These are phyloP conservation scores for Catagonus wagneri DNA, from an alignment of 2,113 vertebrate genomes.

Conservation along the genomic window DNA sequence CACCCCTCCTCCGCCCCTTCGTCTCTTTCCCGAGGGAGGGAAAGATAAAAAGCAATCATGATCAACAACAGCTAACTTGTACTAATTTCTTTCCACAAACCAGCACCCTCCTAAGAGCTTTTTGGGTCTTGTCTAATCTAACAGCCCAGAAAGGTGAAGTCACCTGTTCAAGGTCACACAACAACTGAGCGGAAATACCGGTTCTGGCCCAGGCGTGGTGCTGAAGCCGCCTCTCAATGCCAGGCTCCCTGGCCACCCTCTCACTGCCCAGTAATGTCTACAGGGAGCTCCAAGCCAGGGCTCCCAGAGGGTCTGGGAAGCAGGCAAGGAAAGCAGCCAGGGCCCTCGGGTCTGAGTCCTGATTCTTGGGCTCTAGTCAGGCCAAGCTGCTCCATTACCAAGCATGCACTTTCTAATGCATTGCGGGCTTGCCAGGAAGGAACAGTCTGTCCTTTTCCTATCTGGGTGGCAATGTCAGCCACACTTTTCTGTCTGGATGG, in stretches of 20 bases:
- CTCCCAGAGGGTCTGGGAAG: neutral
- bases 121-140: too few species aligned
- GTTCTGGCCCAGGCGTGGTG: neutral
- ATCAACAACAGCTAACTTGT: neutral
- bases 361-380: neutral
- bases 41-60: accelerated
- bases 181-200: neutral
- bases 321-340: neutral
- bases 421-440: neutral
- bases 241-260: neutral
- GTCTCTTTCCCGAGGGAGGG: too few species aligned
- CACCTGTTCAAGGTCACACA: neutral
- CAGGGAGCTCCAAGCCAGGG: neutral
- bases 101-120: neutral
- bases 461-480: neutral
- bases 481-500: neutral
- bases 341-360: neutral
- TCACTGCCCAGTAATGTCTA: accelerated
- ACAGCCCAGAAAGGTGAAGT: neutral
- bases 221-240: neutral
- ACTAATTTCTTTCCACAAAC: neutral
- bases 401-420: neutral
- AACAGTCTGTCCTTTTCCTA: neutral
- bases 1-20: neutral
- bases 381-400: neutral